phyloP scores from a whole-genome alignment of 2,113 vertebrate genomes.

The Romanogobio albipinnatus region DNA sequence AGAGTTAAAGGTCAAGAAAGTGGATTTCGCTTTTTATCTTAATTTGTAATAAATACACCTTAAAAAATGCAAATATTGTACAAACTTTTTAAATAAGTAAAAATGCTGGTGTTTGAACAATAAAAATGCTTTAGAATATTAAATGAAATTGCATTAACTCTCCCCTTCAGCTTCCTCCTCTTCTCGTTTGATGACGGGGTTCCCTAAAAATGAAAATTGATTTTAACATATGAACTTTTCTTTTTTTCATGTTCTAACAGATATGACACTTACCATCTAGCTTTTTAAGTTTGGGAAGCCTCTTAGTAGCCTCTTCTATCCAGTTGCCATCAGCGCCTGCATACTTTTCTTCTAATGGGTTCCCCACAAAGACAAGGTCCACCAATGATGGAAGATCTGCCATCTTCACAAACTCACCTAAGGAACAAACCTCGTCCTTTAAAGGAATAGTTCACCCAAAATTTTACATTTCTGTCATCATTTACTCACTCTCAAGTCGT shows the following conservation, averaged over 20 bases:
- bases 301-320: conserved; percentile 90
- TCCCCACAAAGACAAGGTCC: conserved; percentile 95
- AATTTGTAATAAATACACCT: conserved; percentile 37
- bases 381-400: conserved; percentile 85
- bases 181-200: conserved; percentile 71
- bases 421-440: conserved; percentile 44
- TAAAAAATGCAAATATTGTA: conserved; percentile 47
- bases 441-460: no score
- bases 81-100: conserved; percentile 13
- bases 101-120: conserved; percentile 48
- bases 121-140: conserved; percentile 30
- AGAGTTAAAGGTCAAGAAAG: conserved; percentile 15
- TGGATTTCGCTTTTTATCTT: no score
- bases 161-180: conserved; percentile 69
- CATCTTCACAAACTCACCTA: conserved; percentile 89
- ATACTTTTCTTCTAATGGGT: conserved; percentile 93
- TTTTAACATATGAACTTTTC: neutral
- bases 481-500: no score
- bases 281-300: conserved; percentile 89
- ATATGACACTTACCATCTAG: conserved; percentile 83
- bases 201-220: conserved; percentile 64
- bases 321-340: conserved; percentile 82
- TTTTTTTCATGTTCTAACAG: neutral
- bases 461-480: no score
- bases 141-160: conserved; percentile 53